Percentiles rank a stretch among this genome's conserved stretches.
phyloP scores from a whole-genome alignment of 2,113 vertebrate genomes.

The Alouatta palliata region DNA sequence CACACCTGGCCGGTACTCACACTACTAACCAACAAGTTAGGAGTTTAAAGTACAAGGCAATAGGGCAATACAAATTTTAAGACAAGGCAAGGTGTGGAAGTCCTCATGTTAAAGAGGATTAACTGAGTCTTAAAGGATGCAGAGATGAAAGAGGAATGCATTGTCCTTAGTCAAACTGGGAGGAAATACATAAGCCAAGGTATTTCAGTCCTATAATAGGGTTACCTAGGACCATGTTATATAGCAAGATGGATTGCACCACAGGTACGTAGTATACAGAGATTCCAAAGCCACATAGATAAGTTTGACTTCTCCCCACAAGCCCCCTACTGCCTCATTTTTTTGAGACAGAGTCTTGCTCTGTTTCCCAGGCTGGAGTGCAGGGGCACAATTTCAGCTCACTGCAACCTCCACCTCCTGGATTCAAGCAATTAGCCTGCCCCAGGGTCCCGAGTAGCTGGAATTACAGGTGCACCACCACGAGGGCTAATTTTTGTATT shows the following conservation, averaged over 20 bases:
- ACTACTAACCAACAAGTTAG: background rate
- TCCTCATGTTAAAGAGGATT: background rate
- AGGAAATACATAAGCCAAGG: rapidly evolving
- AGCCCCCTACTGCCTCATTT: too few species aligned
- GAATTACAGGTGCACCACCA: too few species aligned
- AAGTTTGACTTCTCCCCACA: rapidly evolving
- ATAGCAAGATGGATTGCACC: rapidly evolving
- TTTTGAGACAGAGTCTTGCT: too few species aligned
- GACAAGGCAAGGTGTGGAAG: rapidly evolving
- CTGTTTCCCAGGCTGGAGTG: too few species aligned
- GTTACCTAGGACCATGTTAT: background rate
- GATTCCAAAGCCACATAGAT: background rate
- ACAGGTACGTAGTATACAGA: rapidly evolving
- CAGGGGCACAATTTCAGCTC: too few species aligned
- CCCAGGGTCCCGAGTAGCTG: too few species aligned
- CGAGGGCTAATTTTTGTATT: too few species aligned
- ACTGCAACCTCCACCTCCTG: too few species aligned
- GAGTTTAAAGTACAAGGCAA: background rate
- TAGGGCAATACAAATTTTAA: background rate
- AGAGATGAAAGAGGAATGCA: background rate
- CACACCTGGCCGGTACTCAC: too few species aligned
- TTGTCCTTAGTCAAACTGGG: background rate
- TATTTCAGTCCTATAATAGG: rapidly evolving
- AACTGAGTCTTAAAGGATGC: background rate
- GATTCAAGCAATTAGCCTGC: too few species aligned